Evolutionary conservation across 2,797 vertebrate species (phyloP), one percentile per base, ranked within the genome.

Genomic region (Poeciliopsis presidionis): DNA sequence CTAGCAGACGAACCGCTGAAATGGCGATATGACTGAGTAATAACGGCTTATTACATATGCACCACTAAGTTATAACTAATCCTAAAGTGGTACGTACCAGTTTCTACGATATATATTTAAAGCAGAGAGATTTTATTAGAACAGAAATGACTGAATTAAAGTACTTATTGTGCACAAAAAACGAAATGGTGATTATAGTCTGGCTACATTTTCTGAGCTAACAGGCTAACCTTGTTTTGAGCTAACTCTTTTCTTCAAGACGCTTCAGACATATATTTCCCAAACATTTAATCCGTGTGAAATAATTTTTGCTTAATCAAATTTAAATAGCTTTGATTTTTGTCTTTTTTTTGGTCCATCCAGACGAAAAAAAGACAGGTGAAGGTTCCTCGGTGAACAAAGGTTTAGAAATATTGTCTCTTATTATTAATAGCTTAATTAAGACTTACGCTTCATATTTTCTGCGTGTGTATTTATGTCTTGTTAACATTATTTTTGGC

Each of bases 11-110:
- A 82, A 73, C 78, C 69, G 74, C 82, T 83, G 82, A 90, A 74
- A 87, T 90, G 87, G 93, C 81, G 92, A 74, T 91, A 93, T 92
- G 89, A 95, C 94, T 46, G 91, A 92, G 94, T 94, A 92, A 93
- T 95, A 95, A 94, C 94, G 57, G 87, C 79, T 80, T 93, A 92
- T 93, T 93, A 92, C 92, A 95, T 87, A 89, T 93, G 81, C 84
- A 86, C 82, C 83, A 82, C 82, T 88, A 84, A 89, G 92, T 94
- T 94, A 94, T 94, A 89, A 94, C 92, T 85, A 90, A 87, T 84
- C 81, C 43, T 86, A 80, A 80, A 91, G 91, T 92, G 95, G 95
- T 96, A 94, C 84, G 95, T 94, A 92, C 86, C 70, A 51, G 61
- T 90, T 85, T 85, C 39, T 85, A 75, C 63, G 25, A 76, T 67